A percentile compares a stretch with the other conserved stretches of the same genome.
These are phyloP conservation scores for Laticauda laticaudata DNA, from an alignment of 2,113 vertebrate species.

Conservation along the genomic window DNA sequence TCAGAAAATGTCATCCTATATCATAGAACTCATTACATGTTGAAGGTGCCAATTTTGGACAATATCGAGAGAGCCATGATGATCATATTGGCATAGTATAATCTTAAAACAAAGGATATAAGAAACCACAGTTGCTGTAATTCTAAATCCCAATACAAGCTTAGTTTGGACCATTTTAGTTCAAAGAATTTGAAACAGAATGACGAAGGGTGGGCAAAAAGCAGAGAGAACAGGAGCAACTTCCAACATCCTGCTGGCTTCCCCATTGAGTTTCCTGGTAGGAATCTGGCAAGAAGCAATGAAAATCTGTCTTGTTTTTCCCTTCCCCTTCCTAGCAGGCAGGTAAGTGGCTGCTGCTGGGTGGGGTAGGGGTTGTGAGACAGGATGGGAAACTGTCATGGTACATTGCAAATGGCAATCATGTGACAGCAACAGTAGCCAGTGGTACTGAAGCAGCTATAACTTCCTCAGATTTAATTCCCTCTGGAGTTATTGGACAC, in stretches of 20 bases:
- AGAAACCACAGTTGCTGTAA: not conserved
- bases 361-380: not conserved
- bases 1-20: not conserved
- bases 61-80: not conserved
- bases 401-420: not conserved
- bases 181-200: not conserved
- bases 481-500: not conserved
- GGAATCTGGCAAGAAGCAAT: not conserved
- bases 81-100: not conserved
- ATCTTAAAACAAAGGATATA: not conserved
- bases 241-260: not conserved
- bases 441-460: not conserved
- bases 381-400: not conserved
- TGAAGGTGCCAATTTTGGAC: not conserved
- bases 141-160: not conserved
- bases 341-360: not conserved
- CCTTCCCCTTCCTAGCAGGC: not conserved
- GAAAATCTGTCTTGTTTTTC: not conserved
- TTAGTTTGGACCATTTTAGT: not conserved
- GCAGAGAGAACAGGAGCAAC: not conserved
- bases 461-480: not conserved
- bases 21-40: not conserved
- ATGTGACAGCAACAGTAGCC: not conserved
- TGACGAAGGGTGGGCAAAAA: not conserved
- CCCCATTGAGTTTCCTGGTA: not conserved